phyloP scores from a whole-genome alignment of 2,888 invertebrate species.

The Periphyllus acericola region DNA sequence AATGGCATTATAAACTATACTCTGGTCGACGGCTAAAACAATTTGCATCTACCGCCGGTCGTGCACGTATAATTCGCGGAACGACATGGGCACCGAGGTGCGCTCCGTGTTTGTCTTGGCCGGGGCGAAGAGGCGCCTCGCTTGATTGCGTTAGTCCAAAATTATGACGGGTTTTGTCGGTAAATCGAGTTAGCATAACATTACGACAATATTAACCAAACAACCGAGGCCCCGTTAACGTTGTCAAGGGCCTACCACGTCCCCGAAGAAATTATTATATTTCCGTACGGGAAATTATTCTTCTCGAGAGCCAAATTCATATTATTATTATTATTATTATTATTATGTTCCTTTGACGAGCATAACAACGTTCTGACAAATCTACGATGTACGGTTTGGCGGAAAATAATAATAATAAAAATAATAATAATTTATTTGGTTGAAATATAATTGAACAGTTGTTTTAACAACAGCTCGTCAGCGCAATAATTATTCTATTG shows the following conservation, averaged over 20 bases:
- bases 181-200: constrained; percentile 57
- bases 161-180: constrained; percentile 50
- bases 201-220: constrained; percentile 53
- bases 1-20: not conserved
- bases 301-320: not conserved
- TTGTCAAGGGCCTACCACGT: not conserved
- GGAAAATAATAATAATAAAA: not conserved
- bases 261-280: constrained; percentile 13
- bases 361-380: too few relatives aligned
- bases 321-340: too few relatives aligned
- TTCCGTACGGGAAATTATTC: not conserved
- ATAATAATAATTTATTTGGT: not conserved
- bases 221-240: constrained; percentile 7
- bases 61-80: constrained; percentile 18
- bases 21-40: constrained; percentile 12
- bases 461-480: not conserved
- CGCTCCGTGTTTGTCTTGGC: constrained; percentile 43
- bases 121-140: not conserved
- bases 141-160: constrained; percentile 46
- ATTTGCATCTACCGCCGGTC: constrained; percentile 20
- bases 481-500: not conserved
- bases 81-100: not conserved
- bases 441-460: not conserved
- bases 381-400: not conserved
- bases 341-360: not conserved